A percentile compares a stretch with the other conserved stretches of the same genome.
phyloP scores from a whole-genome alignment of 2,113 vertebrate genomes.

The Ardeotis arabs region DNA sequence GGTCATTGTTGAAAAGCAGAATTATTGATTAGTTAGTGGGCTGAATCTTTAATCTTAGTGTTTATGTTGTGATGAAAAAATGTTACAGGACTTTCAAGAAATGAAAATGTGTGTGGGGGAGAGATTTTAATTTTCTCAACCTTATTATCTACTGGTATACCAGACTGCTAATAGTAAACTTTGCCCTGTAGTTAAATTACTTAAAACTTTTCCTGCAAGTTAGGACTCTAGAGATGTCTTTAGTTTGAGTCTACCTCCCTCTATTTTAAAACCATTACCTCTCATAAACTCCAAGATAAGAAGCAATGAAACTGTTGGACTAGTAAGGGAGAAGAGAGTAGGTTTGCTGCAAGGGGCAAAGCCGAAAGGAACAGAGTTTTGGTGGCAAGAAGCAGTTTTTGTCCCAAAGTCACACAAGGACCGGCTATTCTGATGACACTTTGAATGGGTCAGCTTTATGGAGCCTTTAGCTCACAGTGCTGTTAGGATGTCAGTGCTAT shows the following conservation, averaged over 20 bases:
- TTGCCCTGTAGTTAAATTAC: neutral
- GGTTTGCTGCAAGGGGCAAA: neutral
- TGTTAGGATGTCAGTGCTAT: neutral
- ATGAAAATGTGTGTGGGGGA: neutral
- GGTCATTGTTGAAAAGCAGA: neutral
- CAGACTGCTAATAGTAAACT: neutral
- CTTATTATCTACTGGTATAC: neutral
- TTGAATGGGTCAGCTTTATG: neutral
- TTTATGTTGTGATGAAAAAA: neutral
- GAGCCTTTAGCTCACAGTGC: neutral
- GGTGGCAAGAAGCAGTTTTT: neutral
- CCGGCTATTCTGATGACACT: neutral
- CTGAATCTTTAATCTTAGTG: neutral
- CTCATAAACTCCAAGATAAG: neutral
- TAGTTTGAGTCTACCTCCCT: neutral
- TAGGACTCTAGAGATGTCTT: neutral
- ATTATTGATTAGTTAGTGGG: neutral
- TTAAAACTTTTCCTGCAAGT: neutral
- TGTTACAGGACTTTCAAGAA: neutral
- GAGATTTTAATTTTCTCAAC: neutral
- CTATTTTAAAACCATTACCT: no score
- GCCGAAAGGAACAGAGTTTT: neutral
- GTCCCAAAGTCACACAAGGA: neutral
- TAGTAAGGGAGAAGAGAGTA: neutral
- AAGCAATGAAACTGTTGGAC: neutral